These are phyloP conservation scores for Ageneiosus marmoratus DNA, from an alignment of 2,113 vertebrate genomes.

Conservation along the genomic window DNA sequence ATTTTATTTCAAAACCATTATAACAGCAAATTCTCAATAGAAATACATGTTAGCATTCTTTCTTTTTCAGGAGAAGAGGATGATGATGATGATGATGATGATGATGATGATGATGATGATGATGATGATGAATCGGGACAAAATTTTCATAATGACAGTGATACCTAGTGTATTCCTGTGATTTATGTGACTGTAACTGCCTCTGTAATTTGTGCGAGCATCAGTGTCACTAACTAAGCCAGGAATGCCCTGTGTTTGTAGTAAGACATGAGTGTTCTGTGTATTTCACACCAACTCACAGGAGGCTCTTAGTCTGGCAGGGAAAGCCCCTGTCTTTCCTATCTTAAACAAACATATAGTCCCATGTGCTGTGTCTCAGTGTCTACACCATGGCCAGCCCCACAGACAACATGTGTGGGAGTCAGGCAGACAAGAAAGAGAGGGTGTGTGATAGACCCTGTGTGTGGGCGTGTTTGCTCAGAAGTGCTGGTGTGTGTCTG, in stretches of 20 bases:
- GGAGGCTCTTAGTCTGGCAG: slow-evolving; percentile 29
- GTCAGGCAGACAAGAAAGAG: slow-evolving; percentile 42
- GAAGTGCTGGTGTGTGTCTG: slow-evolving; percentile 55
- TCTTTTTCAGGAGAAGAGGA: neutral
- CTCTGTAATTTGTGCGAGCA: neutral
- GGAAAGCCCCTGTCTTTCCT: slow-evolving; percentile 42
- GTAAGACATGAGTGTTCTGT: slow-evolving; percentile 26
- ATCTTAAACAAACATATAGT: slow-evolving; percentile 51
- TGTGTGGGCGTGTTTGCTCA: slow-evolving; percentile 54
- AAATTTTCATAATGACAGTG: neutral
- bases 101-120: neutral
- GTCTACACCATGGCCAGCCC: slow-evolving; percentile 21
- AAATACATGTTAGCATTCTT: neutral
- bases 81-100: neutral
- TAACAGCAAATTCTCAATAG: neutral
- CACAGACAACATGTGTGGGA: slow-evolving; percentile 48
- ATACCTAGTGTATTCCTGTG: neutral
- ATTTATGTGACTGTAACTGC: neutral
- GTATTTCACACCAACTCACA: slow-evolving; percentile 28
- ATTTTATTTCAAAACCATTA: neutral
- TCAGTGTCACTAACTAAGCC: neutral
- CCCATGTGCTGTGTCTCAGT: slow-evolving; percentile 32
- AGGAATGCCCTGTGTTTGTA: slow-evolving; percentile 25
- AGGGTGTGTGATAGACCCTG: slow-evolving; percentile 48
- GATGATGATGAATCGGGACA: neutral